Percentiles rank a stretch among this genome's conserved stretches.
Evolutionary conservation across 2,888 invertebrate genomes (phyloP).

Genomic region (Andrena haemorrhoa): DNA sequence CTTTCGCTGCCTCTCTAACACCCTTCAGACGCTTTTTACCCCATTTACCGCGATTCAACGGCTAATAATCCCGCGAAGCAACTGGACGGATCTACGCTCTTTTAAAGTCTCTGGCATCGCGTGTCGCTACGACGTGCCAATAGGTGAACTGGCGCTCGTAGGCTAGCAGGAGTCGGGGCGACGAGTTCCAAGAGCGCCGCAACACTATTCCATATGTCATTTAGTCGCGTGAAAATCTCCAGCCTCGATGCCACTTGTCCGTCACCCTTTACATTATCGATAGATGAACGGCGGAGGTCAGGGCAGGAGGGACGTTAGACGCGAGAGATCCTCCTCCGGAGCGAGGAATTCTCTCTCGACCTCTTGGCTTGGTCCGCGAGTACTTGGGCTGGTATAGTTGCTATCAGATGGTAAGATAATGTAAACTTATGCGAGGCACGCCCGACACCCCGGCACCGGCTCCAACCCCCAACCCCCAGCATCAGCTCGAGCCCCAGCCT

Average conservation of each 20-base stretch:
- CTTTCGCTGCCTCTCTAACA: background rate
- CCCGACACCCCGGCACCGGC: conserved; percentile 76
- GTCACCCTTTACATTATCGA: conserved; percentile 13
- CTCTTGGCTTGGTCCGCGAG: conserved; percentile 62
- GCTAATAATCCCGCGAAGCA: conserved; percentile 4
- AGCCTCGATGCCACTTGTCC: background rate
- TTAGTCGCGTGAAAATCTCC: background rate
- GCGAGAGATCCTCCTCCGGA: conserved; percentile 39
- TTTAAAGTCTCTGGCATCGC: background rate
- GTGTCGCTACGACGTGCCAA: background rate
- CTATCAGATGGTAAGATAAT: conserved; percentile 85
- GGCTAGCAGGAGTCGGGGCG: background rate
- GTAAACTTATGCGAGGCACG: conserved; percentile 85
- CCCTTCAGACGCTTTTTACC: background rate
- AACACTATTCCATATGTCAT: too few species aligned
- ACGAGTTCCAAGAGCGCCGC: background rate
- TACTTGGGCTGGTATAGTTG: conserved; percentile 65
- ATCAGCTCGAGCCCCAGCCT: conserved; percentile 71
- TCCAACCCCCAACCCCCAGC: conserved; percentile 74
- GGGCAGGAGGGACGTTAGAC: background rate
- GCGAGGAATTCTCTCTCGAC: conserved; percentile 58
- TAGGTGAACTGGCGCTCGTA: background rate
- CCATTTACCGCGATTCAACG: conserved; percentile 18
- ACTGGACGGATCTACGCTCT: conserved; percentile 15
- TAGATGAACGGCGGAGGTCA: conserved; percentile 17